phyloP scores from a whole-genome alignment of 2,113 vertebrate species.

The Ornithorhynchus anatinus region DNA sequence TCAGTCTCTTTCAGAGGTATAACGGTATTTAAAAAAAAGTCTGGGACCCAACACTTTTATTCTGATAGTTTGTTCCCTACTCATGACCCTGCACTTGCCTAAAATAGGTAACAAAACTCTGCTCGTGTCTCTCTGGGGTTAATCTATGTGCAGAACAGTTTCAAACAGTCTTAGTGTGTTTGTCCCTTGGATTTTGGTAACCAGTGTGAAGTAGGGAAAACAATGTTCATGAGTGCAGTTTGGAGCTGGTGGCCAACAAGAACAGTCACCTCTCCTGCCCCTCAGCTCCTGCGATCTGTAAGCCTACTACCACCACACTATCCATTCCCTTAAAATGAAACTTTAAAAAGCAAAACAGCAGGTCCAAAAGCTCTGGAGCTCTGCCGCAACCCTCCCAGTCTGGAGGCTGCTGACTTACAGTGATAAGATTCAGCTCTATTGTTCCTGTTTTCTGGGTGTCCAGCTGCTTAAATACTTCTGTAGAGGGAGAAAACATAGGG shows the following conservation, averaged over 20 bases:
- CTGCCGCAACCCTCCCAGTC: neutral
- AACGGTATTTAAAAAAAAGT: too few relatives aligned
- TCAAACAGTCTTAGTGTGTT: too few relatives aligned
- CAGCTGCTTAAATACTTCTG: constrained; percentile 78
- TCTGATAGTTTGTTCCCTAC: too few relatives aligned
- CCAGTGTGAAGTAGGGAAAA: neutral
- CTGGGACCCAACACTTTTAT: too few relatives aligned
- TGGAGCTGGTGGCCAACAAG: neutral
- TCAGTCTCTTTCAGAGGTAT: too few relatives aligned
- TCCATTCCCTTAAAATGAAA: neutral
- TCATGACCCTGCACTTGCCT: too few relatives aligned
- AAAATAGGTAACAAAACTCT: too few relatives aligned
- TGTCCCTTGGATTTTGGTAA: neutral
- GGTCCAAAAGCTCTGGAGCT: neutral
- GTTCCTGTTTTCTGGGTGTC: constrained; percentile 71
- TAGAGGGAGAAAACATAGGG: constrained; percentile 5
- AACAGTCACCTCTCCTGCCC: neutral
- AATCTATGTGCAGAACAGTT: too few relatives aligned
- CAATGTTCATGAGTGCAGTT: neutral
- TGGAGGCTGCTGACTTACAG: constrained; percentile 59
- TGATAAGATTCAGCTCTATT: constrained; percentile 67
- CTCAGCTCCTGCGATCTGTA: too few relatives aligned
- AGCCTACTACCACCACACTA: neutral
- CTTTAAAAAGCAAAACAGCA: neutral
- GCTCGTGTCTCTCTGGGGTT: too few relatives aligned